Evolutionary conservation across 92 coral and sea anemone species (phyloP).

Genomic region (Siderastrea siderea): DNA sequence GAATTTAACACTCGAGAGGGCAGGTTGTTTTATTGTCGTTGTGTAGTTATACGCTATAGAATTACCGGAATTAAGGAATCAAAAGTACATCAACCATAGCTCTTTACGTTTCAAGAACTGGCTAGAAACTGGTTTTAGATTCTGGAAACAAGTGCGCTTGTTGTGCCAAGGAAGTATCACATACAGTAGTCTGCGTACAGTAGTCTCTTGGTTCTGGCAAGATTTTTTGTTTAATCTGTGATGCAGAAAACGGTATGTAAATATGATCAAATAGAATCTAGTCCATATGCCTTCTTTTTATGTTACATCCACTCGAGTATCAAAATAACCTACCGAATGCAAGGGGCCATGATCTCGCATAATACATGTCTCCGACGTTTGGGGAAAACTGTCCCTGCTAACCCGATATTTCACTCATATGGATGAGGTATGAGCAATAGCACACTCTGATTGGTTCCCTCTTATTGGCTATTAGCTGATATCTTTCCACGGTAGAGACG

Average conservation of each 20-base stretch:
- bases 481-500: too few relatives aligned
- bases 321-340: too few relatives aligned
- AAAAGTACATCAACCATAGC: constrained; percentile 1
- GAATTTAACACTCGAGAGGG: constrained; percentile 28
- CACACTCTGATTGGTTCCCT: too few relatives aligned
- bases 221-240: neutral
- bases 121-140: neutral
- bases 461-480: too few relatives aligned
- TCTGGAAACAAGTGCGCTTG: neutral
- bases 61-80: constrained; percentile 1
- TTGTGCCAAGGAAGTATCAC: neutral
- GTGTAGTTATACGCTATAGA: constrained; percentile 6
- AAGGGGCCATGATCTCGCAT: too few relatives aligned
- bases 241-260: neutral
- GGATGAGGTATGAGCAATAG: too few relatives aligned
- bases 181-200: too few relatives aligned
- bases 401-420: too few relatives aligned
- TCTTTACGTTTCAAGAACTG: neutral
- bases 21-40: constrained; percentile 22
- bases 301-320: too few relatives aligned
- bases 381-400: too few relatives aligned
- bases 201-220: neutral
- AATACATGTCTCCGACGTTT: too few relatives aligned
- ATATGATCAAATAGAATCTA: neutral
- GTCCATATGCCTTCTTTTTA: too few relatives aligned